Base-by-base conservation (phyloP, 1,140 invertebrate genomes). In the Microplitis mediator region DNA sequence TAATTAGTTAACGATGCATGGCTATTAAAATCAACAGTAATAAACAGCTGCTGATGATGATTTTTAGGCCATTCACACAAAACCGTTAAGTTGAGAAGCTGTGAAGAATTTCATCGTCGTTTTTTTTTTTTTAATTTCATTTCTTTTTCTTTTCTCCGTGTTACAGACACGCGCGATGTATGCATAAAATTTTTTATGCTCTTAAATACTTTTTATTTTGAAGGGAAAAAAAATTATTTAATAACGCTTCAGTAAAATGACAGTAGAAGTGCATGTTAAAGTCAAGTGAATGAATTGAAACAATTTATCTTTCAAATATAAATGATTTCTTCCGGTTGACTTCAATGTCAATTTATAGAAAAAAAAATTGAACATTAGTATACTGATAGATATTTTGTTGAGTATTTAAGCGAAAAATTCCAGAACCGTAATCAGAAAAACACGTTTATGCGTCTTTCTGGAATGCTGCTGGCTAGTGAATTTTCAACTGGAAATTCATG, bases 1-100 rank as follows among this genome's bases (percentile, higher is more conserved):
- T 39, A 39, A 11, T 23, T 23, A 23, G 11, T 39, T 39, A 39
- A 39, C 39, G 39, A 39, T 39, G 13, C 56, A 63, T 35, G 67
- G 58, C 62, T 45, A 66, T 72, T 74, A 69, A 67, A 66, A 36
- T 31, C 35, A 73, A 52, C 51, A 71, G 73, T 73, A 73, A 64
- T 74, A 68, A 75, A 77, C 75, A 77, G 76, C 63, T 76, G 73
- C 54, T 32, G 32, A 66, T 39, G 58, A 23, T 39, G 39, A 52
- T 74, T 78, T 79, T 74, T 74, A 77, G 72, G 72, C 71, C 71
- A 61, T 14, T 31, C 72, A 72, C 60, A 16, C 31, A 75, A 50
- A 74, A 77, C 78, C 79, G 79, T 80, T 80, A 80, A 79, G 60
- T 36, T 69, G 70, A 71, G 73, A 79, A 77, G 72, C 65, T 79